These are phyloP conservation scores for Lichenostomus cassidix DNA, from an alignment of 2,113 vertebrate genomes.

Conservation along the genomic window DNA sequence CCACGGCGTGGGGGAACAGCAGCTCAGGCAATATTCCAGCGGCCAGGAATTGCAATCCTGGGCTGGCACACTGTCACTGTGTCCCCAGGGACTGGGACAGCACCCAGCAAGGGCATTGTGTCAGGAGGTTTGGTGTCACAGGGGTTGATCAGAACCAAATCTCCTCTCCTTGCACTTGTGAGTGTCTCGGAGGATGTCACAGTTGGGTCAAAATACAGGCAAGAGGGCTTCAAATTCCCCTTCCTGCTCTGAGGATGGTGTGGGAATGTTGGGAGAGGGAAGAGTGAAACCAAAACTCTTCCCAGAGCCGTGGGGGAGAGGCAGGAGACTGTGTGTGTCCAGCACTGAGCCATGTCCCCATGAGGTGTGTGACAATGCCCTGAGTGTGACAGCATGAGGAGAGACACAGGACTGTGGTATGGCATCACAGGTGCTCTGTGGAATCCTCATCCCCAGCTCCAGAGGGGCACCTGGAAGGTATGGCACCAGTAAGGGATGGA, in stretches of 20 bases:
- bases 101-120: accelerated
- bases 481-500: accelerated
- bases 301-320: not conserved
- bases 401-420: accelerated
- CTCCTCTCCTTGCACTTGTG: not conserved
- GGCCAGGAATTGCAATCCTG: not conserved
- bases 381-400: accelerated
- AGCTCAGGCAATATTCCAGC: not conserved
- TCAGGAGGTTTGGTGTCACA: not conserved
- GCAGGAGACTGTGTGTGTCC: not conserved
- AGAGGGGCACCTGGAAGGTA: accelerated
- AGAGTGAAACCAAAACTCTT: not conserved
- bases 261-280: not conserved
- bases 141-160: not conserved
- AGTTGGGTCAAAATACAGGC: not conserved
- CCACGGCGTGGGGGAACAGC: not conserved
- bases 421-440: accelerated
- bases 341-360: accelerated
- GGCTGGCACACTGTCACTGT: accelerated
- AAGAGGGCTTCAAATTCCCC: not conserved
- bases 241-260: accelerated
- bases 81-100: not conserved
- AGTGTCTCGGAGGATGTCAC: not conserved
- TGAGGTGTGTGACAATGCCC: accelerated
- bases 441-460: not conserved